These are phyloP conservation scores for Homarus americanus DNA, from an alignment of 1,140 invertebrate species.

Conservation along the genomic window DNA sequence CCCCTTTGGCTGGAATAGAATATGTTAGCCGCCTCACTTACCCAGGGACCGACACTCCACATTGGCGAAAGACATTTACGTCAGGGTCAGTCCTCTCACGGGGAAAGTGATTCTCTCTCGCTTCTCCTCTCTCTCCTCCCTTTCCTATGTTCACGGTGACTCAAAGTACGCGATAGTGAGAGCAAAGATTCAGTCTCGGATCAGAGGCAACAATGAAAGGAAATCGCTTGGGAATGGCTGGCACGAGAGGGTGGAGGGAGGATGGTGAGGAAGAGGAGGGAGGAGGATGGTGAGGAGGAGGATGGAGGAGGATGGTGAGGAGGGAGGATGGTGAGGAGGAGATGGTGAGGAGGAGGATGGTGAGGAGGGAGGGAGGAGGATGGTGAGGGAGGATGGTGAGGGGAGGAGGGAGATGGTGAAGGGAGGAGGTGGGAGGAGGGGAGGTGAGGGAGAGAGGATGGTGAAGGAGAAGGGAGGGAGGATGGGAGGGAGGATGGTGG, in stretches of 20 bases:
- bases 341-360: not conserved
- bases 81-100: not conserved
- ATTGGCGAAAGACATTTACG: not conserved
- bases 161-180: not conserved
- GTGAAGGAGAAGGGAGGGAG: not conserved
- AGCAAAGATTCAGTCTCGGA: not conserved
- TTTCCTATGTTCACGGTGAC: not conserved
- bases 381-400: not conserved
- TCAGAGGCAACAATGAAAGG: not conserved
- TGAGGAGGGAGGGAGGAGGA: not conserved
- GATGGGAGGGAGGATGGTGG: not conserved
- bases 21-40: too few species aligned
- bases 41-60: too few species aligned
- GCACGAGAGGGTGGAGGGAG: not conserved
- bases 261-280: not conserved
- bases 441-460: not conserved
- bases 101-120: not conserved
- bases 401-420: not conserved
- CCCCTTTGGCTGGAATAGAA: too few species aligned
- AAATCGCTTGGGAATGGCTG: not conserved
- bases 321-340: not conserved
- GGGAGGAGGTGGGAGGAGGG: not conserved
- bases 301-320: not conserved
- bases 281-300: not conserved
- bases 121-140: conserved; percentile 5